Base-by-base conservation (phyloP, 2,797 vertebrate genomes). In the Hozukius guyotensis region DNA sequence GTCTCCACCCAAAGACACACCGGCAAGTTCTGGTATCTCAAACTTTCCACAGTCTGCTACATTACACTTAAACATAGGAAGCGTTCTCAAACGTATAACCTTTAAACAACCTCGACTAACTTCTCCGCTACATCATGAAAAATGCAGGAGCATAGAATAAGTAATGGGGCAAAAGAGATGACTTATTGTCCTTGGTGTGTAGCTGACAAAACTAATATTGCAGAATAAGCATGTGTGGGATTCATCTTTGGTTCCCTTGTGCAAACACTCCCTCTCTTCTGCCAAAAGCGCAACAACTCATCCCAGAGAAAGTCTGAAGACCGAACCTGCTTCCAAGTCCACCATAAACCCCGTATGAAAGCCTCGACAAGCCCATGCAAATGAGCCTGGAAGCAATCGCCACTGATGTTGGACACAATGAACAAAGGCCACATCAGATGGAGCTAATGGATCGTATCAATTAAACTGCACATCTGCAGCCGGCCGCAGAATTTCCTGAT, bases 381-480 rank as follows among this genome's bases (percentile, higher is more conserved):
- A 87, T 89, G 79, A 91, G 90, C 77, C 89, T 93, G 89, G 91
- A 88, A 92, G 79, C 90, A 90, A 92, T 93, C 75, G 62, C 67
- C 71, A 79, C 85, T 88, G 86, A 90, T 92, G 38, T 92, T 83
- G 65, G 68, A 88, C 73, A 73, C 77, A 83, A 59, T 75, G 72
- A 80, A 62, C 71, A 67, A 81, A 84, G 79, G 87, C 87, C 89
- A 89, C 87, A 92, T 91, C 81, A 89, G 80, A 92, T 42, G 63
- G 70, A 34, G 38, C 74, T 76, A 89, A 90, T 93, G 82, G 82
- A 87, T 91, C 72, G n/a, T 78, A 81, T 89, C 81, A 88, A 91
- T 93, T 90, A 85, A 80, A 78, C 72, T 80, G 18, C 81, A 78
- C 78, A 78, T 87, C 85, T 82, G 74, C 83, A 87, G 86, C 79